Base-by-base conservation (phyloP, 2,113 vertebrate genomes). In the Lontra canadensis region DNA sequence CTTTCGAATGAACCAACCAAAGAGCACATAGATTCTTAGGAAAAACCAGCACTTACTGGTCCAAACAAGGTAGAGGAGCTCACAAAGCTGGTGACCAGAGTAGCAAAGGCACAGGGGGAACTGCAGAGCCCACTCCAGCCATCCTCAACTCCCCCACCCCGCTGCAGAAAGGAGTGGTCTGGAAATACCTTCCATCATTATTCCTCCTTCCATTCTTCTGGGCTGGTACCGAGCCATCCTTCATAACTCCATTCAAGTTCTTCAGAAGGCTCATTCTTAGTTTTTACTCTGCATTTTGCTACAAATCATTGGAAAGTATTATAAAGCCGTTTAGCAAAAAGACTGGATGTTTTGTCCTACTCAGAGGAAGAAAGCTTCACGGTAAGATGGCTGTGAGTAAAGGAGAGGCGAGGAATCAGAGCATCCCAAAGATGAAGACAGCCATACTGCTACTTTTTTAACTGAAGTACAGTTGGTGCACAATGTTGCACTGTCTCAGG, bases 201-300 rank as follows among this genome's bases (percentile, higher is more conserved):
- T 7, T 39, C 95, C 93, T 44, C 61, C 86, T 55, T 80, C 25
- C 1, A 4, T 83, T 59, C 92, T n/a, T n/a, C 95, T 9, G 6
- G 6, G 8, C 11, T 73, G 76, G 44, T 85, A 74, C 94, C 0
- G 0, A 36, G 89, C 42, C 87, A 63, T 3, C 80, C 90, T 93
- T 92, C 88, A 10, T 1, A 92, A 87, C 44, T 95, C 93, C 65
- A 39, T 79, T 78, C 93, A 47, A 86, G 9, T 92, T 84, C 89
- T 90, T 88, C 12, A 73, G 96, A 97, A 97, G 96, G 90, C 85
- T n/a, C 90, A 59, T 31, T 25, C 90, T 95, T 96, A 93, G 95
- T 94, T 84, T 4, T 52, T 67, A 96, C 71, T 0, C 36, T 86
- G 71, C 14, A 67, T 93, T 90, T 85, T 71, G 55, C 52, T 94